Conservation (phyloP, 2,113 vertebrate genomes). For the Ceuthmochares aereus region DNA sequence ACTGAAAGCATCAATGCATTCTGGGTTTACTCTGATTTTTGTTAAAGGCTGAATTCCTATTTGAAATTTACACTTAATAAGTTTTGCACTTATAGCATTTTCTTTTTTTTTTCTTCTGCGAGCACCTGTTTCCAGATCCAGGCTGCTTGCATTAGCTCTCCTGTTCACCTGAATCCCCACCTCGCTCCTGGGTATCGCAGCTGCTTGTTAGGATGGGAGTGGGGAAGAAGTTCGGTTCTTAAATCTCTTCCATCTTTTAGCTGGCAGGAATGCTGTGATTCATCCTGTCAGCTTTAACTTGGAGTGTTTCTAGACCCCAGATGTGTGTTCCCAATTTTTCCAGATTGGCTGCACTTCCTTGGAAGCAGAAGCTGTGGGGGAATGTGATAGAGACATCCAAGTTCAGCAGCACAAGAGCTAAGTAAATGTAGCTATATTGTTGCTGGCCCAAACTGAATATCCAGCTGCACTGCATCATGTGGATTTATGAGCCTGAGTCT, state of each 20-base stretch:
- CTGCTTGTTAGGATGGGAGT: not conserved
- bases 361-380: conserved; percentile 9
- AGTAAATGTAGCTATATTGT: not conserved
- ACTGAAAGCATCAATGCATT: not conserved
- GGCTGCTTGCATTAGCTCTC: not conserved
- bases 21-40: not conserved
- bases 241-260: not conserved
- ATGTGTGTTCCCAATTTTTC: conserved; percentile 10
- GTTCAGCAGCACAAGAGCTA: not conserved
- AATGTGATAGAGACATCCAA: conserved; percentile 10
- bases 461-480: conserved; percentile 48
- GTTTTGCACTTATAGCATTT: not conserved
- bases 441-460: conserved; percentile 14
- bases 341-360: conserved; percentile 6
- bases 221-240: not conserved
- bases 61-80: not conserved
- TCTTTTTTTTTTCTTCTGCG: not conserved
- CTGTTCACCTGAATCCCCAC: not conserved
- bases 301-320: conserved; percentile 29
- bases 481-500: conserved; percentile 34
- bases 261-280: not conserved
- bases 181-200: not conserved
- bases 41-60: not conserved
- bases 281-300: conserved; percentile 7
- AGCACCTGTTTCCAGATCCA: not conserved